These are phyloP conservation scores for Momotus momota DNA, from an alignment of 2,797 vertebrate species.

Conservation along the genomic window DNA sequence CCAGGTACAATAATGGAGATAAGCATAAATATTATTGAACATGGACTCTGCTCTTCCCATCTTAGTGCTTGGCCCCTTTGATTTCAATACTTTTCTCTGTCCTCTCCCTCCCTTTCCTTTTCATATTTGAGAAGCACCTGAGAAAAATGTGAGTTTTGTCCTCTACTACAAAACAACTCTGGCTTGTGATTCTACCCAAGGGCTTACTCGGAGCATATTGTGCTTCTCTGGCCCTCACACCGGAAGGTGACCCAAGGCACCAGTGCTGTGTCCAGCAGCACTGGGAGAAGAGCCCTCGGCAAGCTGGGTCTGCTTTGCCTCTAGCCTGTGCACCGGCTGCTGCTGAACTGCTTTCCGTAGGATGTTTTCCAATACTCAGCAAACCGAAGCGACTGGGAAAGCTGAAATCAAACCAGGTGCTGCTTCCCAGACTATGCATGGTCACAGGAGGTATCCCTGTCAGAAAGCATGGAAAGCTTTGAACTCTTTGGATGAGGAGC, in stretches of 20 bases:
- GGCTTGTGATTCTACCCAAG: accelerated
- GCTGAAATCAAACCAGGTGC: not conserved
- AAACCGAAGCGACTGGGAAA: accelerated
- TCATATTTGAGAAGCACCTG: not conserved
- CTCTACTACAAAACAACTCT: not conserved
- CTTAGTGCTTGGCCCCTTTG: not conserved
- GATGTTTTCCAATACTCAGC: not conserved
- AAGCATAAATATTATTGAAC: not conserved
- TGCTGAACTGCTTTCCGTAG: not conserved
- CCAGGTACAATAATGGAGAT: constrained; percentile 33
- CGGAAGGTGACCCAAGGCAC: not conserved
- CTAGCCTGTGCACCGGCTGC: accelerated
- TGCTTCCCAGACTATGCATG: not conserved
- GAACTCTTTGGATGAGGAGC: not conserved
- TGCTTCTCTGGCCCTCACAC: not conserved
- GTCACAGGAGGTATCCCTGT: not conserved
- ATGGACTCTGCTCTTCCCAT: not conserved
- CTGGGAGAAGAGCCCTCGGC: not conserved
- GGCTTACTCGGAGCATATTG: accelerated
- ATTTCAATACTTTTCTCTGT: not conserved
- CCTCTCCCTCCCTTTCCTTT: not conserved
- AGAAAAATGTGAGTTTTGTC: not conserved
- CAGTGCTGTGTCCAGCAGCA: accelerated
- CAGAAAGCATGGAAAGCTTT: not conserved
- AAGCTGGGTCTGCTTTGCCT: not conserved